Evolutionary conservation across 2,113 vertebrate genomes (phyloP).

Genomic region (Pituophis catenifer): DNA sequence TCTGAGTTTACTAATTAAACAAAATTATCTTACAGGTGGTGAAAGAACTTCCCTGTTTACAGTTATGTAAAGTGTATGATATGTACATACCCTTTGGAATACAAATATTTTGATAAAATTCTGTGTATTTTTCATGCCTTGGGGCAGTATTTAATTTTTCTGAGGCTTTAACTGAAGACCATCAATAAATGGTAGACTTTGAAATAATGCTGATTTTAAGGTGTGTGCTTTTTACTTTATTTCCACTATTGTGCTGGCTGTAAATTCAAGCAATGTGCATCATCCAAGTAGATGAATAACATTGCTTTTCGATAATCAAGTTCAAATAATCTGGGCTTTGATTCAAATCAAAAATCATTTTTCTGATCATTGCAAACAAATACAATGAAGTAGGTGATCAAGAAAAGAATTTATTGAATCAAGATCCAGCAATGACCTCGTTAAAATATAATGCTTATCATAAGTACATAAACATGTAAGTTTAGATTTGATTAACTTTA

Average conservation of each 20-base stretch:
- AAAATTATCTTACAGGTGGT: slow-evolving; percentile 68
- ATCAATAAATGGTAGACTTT: slow-evolving; percentile 64
- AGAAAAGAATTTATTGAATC: background rate
- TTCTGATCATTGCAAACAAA: background rate
- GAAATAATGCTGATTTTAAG: background rate
- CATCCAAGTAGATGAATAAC: background rate
- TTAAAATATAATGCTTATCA: background rate
- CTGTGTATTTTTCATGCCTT: slow-evolving; percentile 77
- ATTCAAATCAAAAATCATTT: background rate
- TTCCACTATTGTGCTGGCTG: background rate
- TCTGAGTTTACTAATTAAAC: slow-evolving; percentile 64
- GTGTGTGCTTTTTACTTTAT: background rate
- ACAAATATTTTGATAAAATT: slow-evolving; percentile 81
- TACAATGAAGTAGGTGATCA: background rate
- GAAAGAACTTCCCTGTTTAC: slow-evolving; percentile 54
- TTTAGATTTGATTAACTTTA: background rate
- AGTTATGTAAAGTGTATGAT: slow-evolving; percentile 82
- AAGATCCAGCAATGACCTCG: background rate
- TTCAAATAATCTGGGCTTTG: background rate
- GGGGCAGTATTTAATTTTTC: slow-evolving; percentile 77
- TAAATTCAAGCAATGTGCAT: background rate
- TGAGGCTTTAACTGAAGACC: slow-evolving; percentile 69
- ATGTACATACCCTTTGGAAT: slow-evolving; percentile 82
- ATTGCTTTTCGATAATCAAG: background rate
- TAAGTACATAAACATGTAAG: background rate